These are phyloP conservation scores for Drosophila borborema DNA, from an alignment of 2,888 invertebrate species.

Conservation along the genomic window DNA sequence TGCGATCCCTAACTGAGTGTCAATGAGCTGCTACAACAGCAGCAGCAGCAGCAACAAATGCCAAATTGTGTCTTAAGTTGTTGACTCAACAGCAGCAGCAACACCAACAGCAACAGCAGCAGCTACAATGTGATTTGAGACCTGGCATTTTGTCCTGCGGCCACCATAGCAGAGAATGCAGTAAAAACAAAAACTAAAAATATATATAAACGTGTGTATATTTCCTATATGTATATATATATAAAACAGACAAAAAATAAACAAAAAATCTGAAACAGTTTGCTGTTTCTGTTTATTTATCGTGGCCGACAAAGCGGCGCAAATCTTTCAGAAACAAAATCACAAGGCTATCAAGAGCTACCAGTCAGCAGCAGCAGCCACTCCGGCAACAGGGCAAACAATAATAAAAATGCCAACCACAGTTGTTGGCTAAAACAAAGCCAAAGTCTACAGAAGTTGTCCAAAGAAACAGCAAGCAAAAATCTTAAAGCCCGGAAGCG, in stretches of 20 bases:
- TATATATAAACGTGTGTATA: not conserved
- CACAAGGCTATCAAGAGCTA: constrained; percentile 75
- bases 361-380: constrained; percentile 17
- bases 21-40: constrained; percentile 60
- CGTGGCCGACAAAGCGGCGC: constrained; percentile 76
- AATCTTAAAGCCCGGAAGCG: constrained; percentile 68
- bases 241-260: constrained; percentile 8
- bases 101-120: constrained; percentile 40
- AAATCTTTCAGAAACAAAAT: constrained; percentile 69
- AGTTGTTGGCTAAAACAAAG: constrained; percentile 69
- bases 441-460: constrained; percentile 37
- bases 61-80: constrained; percentile 51
- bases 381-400: constrained; percentile 49
- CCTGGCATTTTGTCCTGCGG: constrained; percentile 72
- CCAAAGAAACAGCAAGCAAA: constrained; percentile 30
- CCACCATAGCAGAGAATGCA: constrained; percentile 68
- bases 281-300: constrained; percentile 64
- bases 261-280: constrained; percentile 71
- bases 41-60: constrained; percentile 22
- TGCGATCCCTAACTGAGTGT: constrained; percentile 61
- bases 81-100: constrained; percentile 60
- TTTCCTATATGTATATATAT: constrained; percentile 3
- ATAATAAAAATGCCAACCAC: constrained; percentile 79
- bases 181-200: constrained; percentile 26
- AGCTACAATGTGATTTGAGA: constrained; percentile 42